Evolutionary conservation across 1,140 invertebrate species (phyloP).

Genomic region (Eueides isabella): DNA sequence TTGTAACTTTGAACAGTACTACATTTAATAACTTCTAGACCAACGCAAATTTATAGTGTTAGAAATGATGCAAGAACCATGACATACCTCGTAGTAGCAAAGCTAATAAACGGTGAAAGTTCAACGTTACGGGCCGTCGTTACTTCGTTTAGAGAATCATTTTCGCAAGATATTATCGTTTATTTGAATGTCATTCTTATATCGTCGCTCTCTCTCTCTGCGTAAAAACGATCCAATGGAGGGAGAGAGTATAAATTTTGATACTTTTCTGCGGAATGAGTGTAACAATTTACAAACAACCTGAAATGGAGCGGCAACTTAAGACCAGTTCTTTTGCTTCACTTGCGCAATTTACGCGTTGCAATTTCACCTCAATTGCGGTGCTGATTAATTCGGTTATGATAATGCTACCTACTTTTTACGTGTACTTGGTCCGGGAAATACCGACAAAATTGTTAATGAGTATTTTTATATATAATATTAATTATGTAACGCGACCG

Average conservation of each 20-base stretch:
- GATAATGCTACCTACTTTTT: constrained; percentile 45
- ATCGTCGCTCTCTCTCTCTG: constrained; percentile 1
- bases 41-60: not conserved
- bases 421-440: constrained; percentile 22
- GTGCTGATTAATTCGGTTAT: constrained; percentile 67
- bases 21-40: not conserved
- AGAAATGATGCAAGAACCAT: constrained; percentile 56
- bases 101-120: constrained; percentile 72
- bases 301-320: constrained; percentile 68
- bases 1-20: not conserved
- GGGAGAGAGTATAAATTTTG: not conserved
- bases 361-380: constrained; percentile 67
- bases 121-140: constrained; percentile 42
- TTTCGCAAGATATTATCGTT: constrained; percentile 42
- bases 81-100: constrained; percentile 53
- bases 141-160: constrained; percentile 21
- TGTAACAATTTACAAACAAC: constrained; percentile 40
- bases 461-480: not conserved
- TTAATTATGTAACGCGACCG: not conserved
- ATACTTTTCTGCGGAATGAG: constrained; percentile 19
- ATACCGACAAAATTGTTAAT: not conserved
- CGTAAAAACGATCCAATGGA: not conserved
- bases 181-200: constrained; percentile 48
- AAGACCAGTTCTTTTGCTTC: constrained; percentile 61
- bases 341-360: constrained; percentile 63